Evolutionary conservation across 35 echinoderm and acorn worm genomes (phyloP).

Genomic region (Ptychodera flava): DNA sequence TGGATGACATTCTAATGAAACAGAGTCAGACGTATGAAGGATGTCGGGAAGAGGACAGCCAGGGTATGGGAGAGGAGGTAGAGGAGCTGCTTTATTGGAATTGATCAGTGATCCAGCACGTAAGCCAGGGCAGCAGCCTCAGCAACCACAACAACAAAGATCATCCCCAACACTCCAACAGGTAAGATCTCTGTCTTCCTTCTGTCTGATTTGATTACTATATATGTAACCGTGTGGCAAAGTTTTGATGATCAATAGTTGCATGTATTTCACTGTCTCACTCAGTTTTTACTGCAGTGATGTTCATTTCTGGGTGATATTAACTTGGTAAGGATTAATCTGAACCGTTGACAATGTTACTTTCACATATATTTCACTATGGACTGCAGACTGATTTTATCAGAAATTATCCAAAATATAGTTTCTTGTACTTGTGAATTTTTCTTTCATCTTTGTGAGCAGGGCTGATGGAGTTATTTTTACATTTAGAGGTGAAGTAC

Average conservation of each 20-base stretch:
- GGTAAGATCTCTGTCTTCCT: not conserved
- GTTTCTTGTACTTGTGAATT: too few species aligned
- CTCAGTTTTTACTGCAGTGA: too few species aligned
- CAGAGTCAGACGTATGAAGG: not conserved
- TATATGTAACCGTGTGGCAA: not conserved
- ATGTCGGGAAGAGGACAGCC: conserved; percentile 15
- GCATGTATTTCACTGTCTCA: not conserved
- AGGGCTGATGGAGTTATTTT: too few species aligned
- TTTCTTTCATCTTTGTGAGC: too few species aligned
- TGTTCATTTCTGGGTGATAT: too few species aligned
- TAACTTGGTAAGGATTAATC: too few species aligned
- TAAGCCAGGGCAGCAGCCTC: conserved; percentile 25
- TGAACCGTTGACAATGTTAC: too few species aligned
- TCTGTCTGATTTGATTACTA: not conserved
- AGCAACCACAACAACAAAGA: not conserved
- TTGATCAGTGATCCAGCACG: conserved; percentile 70
- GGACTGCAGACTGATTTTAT: too few species aligned
- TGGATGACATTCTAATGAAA: too few species aligned
- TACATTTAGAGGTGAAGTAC: too few species aligned
- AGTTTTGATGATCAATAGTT: not conserved
- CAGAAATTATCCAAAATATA: too few species aligned
- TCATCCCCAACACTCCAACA: not conserved
- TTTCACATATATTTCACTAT: too few species aligned
- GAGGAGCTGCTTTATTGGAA: conserved; percentile 78
- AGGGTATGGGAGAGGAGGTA: conserved; percentile 81